Conservation (phyloP, 2,113 vertebrate species). For the Passer montanus region DNA sequence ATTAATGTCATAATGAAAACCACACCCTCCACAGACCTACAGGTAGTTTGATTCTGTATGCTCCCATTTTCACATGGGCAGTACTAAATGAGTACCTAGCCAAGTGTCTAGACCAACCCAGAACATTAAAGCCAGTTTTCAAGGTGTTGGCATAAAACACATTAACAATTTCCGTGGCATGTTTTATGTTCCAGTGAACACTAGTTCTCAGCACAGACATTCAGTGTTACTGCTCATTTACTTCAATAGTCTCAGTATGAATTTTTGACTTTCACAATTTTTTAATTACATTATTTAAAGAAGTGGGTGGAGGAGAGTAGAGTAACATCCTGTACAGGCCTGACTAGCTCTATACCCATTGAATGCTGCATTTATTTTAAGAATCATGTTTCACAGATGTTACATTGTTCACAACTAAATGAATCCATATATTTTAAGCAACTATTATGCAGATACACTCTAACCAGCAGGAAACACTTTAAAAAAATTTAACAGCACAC, state of each 20-base stretch:
- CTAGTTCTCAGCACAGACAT: not conserved
- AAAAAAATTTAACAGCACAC: not conserved
- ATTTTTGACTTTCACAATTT: not conserved
- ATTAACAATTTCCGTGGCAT: not conserved
- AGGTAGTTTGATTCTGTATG: not conserved
- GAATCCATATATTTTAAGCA: conserved; percentile 20
- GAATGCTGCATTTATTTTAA: conserved; percentile 45
- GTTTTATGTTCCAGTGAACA: not conserved
- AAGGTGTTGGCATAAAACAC: not conserved
- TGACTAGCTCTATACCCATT: not conserved
- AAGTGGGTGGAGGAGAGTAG: not conserved
- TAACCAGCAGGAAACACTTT: not conserved
- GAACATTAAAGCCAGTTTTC: not conserved
- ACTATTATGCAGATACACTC: not conserved
- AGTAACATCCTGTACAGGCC: conserved; percentile 35
- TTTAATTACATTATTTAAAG: not conserved
- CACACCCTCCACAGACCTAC: not conserved
- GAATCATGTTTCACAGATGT: conserved; percentile 45
- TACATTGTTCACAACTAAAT: conserved; percentile 50
- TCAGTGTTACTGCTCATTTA: not conserved
- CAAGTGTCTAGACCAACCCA: not conserved
- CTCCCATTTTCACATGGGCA: not conserved
- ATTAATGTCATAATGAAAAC: not conserved
- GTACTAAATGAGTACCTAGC: not conserved
- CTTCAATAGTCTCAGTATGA: not conserved